phyloP scores from a whole-genome alignment of 1,140 invertebrate species.

The Drosophila arizonae region DNA sequence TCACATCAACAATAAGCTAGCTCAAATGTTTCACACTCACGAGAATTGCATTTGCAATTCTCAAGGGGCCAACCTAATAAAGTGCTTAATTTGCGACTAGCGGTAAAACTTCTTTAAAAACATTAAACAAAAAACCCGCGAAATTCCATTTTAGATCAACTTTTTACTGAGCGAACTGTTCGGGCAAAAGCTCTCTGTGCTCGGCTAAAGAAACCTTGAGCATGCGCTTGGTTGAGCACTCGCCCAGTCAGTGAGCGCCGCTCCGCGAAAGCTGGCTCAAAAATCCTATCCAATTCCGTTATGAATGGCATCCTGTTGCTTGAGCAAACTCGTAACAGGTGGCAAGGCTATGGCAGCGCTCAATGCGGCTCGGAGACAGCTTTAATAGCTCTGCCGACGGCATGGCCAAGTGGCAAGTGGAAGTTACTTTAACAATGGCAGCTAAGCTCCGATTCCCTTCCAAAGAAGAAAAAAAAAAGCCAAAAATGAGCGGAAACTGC shows the following conservation, averaged over 20 bases:
- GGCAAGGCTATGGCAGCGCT: conserved; percentile 55
- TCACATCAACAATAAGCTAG: too few species aligned
- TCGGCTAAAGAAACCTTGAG: not conserved
- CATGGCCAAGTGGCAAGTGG: conserved; percentile 34
- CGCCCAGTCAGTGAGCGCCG: conserved; percentile 5
- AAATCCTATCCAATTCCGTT: conserved; percentile 42
- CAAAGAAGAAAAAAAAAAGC: not conserved
- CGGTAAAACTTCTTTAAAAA: too few species aligned
- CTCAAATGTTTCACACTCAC: too few species aligned
- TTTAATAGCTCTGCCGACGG: conserved; percentile 55
- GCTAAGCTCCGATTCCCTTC: not conserved
- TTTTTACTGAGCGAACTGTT: not conserved
- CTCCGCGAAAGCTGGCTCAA: conserved; percentile 19
- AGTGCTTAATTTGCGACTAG: too few species aligned
- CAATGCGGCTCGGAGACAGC: conserved; percentile 39
- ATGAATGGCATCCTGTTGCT: conserved; percentile 80
- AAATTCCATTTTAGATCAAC: not conserved
- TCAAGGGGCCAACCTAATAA: too few species aligned
- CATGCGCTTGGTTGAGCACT: conserved; percentile 52
- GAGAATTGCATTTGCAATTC: too few species aligned
- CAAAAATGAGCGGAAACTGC: conserved; percentile 40
- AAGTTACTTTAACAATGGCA: conserved; percentile 20
- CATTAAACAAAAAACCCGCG: not conserved
- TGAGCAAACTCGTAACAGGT: conserved; percentile 68
- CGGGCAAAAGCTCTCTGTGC: conserved; percentile 30